Conservation (phyloP, 2,113 vertebrate genomes). For the Illadopsis cleaveri region DNA sequence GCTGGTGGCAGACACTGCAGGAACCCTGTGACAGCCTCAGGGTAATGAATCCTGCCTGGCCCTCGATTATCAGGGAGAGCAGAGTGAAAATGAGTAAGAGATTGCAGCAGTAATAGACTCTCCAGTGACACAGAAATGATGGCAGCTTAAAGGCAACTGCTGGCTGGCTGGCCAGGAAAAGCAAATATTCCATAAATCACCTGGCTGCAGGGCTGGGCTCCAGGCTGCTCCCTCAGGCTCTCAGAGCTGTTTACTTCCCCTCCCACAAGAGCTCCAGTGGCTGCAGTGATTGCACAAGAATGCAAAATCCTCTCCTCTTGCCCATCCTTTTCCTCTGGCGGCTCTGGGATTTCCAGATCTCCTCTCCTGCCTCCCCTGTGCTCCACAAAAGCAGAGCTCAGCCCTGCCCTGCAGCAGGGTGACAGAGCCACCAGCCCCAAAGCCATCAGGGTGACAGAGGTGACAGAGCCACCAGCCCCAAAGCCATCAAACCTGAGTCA, state of each 20-base stretch:
- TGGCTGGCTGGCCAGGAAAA: background rate
- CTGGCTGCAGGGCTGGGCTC: background rate
- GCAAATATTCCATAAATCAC: background rate
- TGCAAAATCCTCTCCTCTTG: background rate
- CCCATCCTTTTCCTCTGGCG: background rate
- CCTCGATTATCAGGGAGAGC: background rate
- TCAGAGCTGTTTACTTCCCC: background rate
- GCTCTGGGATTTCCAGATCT: background rate
- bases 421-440: background rate
- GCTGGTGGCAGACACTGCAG: background rate
- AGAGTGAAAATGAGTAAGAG: background rate
- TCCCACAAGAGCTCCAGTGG: background rate
- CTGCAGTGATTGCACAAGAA: background rate
- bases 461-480: background rate
- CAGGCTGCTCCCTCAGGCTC: background rate
- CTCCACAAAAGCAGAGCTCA: background rate
- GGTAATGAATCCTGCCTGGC: background rate
- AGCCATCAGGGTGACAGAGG: background rate
- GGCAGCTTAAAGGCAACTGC: background rate
- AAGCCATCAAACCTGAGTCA: background rate
- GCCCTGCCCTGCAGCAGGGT: background rate
- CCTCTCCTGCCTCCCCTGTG: background rate
- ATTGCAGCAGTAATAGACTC: background rate
- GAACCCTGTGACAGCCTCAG: background rate
- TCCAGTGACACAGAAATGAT: background rate